Base-by-base conservation (phyloP, 1,140 invertebrate genomes). In the Samia ricini region DNA sequence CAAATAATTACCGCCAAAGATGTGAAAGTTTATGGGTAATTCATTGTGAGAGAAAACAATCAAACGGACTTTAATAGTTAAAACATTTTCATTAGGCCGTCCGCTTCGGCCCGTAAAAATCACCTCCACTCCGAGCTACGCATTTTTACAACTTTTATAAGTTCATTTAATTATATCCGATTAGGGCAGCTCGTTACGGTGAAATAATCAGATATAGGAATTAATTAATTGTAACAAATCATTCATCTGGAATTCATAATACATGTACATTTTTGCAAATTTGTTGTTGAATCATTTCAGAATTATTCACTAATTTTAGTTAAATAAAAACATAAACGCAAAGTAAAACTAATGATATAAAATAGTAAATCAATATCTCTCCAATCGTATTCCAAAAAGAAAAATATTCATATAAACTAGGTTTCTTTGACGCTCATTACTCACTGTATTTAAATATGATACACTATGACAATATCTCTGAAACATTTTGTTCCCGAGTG, bases 51-150 rank as follows among this genome's bases (percentile, higher is more conserved):
- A 33, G 78, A 74, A 83, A 83, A 87, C 80, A 88, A 85, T 85
- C 69, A 77, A 77, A 74, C 62, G 70, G 74, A 75, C 68, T 79
- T 81, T 70, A 76, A 79, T 73, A 81, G 79, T 83, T 81, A 78
- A 82, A 83, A 61, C 74, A 81, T 79, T 85, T 85, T 77, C 79
- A 84, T 80, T 81, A 81, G 68, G 51, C 61, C 54, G 60, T 56
- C 61, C 60, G 65, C 63, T 65, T 63, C 54, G 61, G 58, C 69
- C 66, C 63, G 72, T 81, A 74, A 79, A 79, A 82, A 83, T 79
- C 76, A 72, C 70, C 71, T 67, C 68, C 64, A 69, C 64, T 61
- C 71, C 60, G 69, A 76, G 79, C 77, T 76, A 80, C 69, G 70
- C 60, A 74, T 69, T 62, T 66, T 61, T 63, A 63, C 50, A 36